phyloP scores from a whole-genome alignment of 2,113 vertebrate species.

The Crypturellus undulatus region DNA sequence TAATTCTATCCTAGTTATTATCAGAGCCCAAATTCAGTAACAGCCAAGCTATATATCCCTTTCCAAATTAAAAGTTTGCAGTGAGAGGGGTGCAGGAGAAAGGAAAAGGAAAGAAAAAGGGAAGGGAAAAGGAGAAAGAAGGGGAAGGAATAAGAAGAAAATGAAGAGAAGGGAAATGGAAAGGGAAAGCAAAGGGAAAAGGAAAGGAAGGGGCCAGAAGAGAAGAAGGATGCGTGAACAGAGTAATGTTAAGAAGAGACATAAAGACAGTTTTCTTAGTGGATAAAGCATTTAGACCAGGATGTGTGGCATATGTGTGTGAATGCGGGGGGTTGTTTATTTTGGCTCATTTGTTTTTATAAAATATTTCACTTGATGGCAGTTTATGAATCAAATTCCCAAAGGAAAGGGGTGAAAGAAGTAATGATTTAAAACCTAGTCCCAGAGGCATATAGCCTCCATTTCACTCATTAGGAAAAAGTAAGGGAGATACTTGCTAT shows the following conservation, averaged over 20 bases:
- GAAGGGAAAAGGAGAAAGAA: neutral
- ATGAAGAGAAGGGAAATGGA: neutral
- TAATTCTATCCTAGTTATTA: neutral
- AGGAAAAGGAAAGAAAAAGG: neutral
- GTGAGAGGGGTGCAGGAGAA: neutral
- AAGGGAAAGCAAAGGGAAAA: neutral
- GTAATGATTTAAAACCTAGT: constrained; percentile 36
- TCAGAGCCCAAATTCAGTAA: neutral
- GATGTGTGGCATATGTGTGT: neutral
- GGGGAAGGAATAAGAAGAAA: neutral
- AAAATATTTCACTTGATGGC: constrained; percentile 24
- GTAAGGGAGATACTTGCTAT: neutral
- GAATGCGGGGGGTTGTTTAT: neutral
- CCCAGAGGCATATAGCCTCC: neutral
- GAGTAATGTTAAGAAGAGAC: neutral
- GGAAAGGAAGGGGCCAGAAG: neutral
- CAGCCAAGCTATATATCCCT: neutral
- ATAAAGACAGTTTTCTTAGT: neutral
- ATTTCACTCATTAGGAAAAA: neutral
- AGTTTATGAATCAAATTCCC: constrained; percentile 41
- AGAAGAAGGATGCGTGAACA: neutral
- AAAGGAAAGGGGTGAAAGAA: constrained; percentile 6
- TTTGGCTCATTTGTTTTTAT: constrained; percentile 19
- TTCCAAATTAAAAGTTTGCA: neutral
- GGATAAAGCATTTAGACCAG: neutral